Evolutionary conservation across 2,888 invertebrate genomes (phyloP).

Genomic region (Beris chalybata): DNA sequence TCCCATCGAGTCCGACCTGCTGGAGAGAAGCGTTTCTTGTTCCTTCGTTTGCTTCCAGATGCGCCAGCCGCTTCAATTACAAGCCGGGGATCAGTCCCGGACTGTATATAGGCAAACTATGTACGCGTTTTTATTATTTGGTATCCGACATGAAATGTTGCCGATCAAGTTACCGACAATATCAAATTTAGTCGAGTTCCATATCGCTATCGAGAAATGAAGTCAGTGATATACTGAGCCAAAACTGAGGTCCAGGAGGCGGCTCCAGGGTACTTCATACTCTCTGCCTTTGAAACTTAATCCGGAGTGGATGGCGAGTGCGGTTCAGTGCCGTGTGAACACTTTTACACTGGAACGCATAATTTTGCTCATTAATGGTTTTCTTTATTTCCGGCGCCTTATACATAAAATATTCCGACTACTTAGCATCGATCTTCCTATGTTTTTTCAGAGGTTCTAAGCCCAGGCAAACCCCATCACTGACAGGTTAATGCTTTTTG

Average conservation of each 20-base stretch:
- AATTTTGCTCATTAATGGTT: too few relatives aligned
- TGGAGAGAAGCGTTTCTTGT: slow-evolving; percentile 19
- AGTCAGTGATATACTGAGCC: slow-evolving; percentile 14
- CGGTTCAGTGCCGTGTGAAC: slow-evolving; percentile 34
- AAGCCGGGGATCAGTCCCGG: slow-evolving; percentile 11
- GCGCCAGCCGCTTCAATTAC: slow-evolving; percentile 25
- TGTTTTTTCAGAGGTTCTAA: too few relatives aligned
- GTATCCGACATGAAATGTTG: slow-evolving; percentile 29
- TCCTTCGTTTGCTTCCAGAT: slow-evolving; percentile 17
- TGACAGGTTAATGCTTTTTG: too few relatives aligned
- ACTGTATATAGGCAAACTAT: slow-evolving; percentile 18
- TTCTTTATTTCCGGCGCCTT: too few relatives aligned
- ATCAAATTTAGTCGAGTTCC: slow-evolving; percentile 19
- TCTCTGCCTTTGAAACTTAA: too few relatives aligned
- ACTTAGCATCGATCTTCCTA: too few relatives aligned
- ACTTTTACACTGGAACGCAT: too few relatives aligned
- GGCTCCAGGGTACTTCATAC: background rate
- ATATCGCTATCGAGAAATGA: slow-evolving; percentile 22
- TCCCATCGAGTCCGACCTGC: background rate
- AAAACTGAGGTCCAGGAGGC: slow-evolving; percentile 1
- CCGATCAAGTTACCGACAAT: slow-evolving; percentile 23
- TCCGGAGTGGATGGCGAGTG: slow-evolving; percentile 6
- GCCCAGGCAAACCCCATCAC: too few relatives aligned
- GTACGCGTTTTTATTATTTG: slow-evolving; percentile 22
- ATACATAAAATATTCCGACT: too few relatives aligned